Evolutionary conservation across 2,797 vertebrate species (phyloP), one percentile per base, ranked within the genome.

Genomic region (Hippocampus kuda): DNA sequence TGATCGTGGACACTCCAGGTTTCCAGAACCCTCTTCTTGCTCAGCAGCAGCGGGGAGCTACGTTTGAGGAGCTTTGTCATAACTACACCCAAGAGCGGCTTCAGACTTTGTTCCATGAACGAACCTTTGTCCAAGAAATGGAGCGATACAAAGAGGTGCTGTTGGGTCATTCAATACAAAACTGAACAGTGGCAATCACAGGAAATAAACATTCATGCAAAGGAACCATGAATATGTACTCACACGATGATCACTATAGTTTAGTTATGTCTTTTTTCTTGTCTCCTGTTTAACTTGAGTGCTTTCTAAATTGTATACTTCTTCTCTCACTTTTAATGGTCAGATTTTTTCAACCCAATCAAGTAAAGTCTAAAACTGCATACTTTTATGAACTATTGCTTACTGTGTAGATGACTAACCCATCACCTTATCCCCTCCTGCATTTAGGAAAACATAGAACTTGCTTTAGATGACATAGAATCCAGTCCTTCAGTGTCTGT

Each of bases 11-110:
- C 85, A 96, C 94, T 0, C 97, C 97, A 0, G 97, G 97, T 73
- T 94, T 96, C n/a, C 96, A 98, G 90, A 98, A 97, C 88, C 96
- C 96, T 0, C 92, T 93, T 44, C 84, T 92, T 79, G 88, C 91
- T 0, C 93, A 94, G 63, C 90, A 91, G 5, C 90, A 90, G 68
- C 91, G 95, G 0, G 95, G 93, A 0, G 97, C 94, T 84, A 97
- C 94, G 7, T 98, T 98, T 0, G 96, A 98, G 81, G 97, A 99
- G 81, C 93, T 99, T 46, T 98, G 96, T 82, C 95, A 98, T 81
- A 99, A 99, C 90, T 99, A 99, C 0, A 85, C 94, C 57, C 97
- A 99, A 89, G 96, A 99, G 83, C 91, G 96, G 60, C 91, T 99
- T 77, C 97, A 99, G 89, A 91, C 89, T 0, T 92, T 99, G 20